A percentile compares a stretch with the other conserved stretches of the same genome.
Evolutionary conservation across 2,888 invertebrate genomes (phyloP).

Genomic region (Andricus quercusramuli): DNA sequence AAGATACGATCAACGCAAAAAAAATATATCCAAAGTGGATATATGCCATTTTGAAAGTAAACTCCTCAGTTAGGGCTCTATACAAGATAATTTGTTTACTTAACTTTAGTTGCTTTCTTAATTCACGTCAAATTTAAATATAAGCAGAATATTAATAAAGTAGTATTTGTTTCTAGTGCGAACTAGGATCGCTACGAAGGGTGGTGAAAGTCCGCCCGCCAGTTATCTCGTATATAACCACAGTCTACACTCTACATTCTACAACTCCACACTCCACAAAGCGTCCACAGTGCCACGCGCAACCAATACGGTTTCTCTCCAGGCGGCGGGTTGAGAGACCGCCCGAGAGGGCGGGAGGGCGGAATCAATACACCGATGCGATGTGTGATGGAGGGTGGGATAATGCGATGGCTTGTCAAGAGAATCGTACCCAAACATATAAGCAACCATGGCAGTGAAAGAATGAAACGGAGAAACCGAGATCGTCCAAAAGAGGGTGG

Average conservation of each 20-base stretch:
- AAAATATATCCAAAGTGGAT: too few species aligned
- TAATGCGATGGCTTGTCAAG: constrained; percentile 45
- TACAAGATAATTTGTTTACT: too few species aligned
- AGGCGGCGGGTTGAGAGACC: not conserved
- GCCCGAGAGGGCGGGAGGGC: constrained; percentile 13
- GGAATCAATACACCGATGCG: constrained; percentile 50
- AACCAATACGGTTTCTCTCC: constrained; percentile 38
- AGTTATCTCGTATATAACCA: constrained; percentile 29
- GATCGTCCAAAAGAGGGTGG: not conserved
- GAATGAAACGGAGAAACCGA: constrained; percentile 9
- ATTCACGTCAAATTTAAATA: too few species aligned
- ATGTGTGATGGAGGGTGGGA: constrained; percentile 50
- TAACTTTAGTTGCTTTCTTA: too few species aligned
- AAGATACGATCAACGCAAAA: too few species aligned
- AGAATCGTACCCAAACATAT: constrained; percentile 23
- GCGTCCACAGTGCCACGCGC: constrained; percentile 38
- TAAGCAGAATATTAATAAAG: too few species aligned
- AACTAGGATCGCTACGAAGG: constrained; percentile 27
- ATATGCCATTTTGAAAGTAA: too few species aligned
- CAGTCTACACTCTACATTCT: not conserved
- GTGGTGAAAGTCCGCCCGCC: constrained; percentile 33
- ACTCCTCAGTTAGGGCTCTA: too few species aligned
- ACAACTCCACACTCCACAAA: constrained; percentile 10
- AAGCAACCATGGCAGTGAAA: not conserved
- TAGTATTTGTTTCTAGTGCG: too few species aligned